Conservation (phyloP, 92 coral and sea anemone genomes). For the Zoanthus sociatus region DNA sequence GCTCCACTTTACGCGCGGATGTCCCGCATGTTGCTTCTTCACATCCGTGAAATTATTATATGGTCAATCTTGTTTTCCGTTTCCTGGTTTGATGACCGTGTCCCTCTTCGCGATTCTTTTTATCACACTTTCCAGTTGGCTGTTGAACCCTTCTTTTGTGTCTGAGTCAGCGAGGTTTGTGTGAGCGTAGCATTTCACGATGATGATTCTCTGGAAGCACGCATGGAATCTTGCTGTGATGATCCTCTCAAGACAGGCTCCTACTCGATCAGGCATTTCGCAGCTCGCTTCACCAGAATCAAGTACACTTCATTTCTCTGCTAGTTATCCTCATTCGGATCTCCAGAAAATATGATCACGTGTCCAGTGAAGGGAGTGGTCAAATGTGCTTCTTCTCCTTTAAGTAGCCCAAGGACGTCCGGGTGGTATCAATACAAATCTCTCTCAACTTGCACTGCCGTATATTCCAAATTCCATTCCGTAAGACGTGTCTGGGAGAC, state of each 20-base stretch:
- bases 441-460: neutral
- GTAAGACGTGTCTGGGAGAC: neutral
- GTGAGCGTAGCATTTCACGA: neutral
- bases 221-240: conserved; percentile 4
- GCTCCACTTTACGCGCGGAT: neutral
- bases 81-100: neutral
- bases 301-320: neutral
- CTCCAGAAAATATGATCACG: neutral
- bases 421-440: neutral
- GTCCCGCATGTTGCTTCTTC: neutral
- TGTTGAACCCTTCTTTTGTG: conserved; percentile 3
- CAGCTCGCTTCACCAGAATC: neutral
- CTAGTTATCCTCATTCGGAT: neutral
- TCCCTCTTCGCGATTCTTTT: neutral
- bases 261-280: neutral
- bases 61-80: neutral
- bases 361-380: conserved; percentile 3
- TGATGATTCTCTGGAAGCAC: neutral
- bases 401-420: neutral
- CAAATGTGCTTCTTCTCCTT: neutral
- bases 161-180: neutral
- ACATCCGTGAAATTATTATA: neutral
- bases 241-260: neutral
- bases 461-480: neutral
- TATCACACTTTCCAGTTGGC: neutral